Conservation (phyloP, 2,888 invertebrate genomes). For the Volucella inflata region DNA sequence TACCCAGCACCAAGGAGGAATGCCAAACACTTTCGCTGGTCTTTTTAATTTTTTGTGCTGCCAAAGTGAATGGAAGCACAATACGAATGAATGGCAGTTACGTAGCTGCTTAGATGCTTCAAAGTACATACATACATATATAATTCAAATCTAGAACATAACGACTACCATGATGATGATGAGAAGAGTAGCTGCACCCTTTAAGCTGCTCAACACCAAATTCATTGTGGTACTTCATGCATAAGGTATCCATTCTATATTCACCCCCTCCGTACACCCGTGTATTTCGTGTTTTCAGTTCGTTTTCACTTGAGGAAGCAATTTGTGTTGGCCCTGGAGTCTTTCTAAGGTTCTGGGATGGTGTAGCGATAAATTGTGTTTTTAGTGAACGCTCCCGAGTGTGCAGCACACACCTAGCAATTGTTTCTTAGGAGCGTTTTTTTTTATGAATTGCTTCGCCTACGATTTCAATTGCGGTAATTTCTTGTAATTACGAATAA, state of each 20-base stretch:
- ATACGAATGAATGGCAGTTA: conserved; percentile 19
- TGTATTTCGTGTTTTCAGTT: conserved; percentile 51
- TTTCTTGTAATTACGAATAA: conserved; percentile 50
- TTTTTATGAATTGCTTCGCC: conserved; percentile 50
- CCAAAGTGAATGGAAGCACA: neutral
- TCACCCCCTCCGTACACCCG: no score
- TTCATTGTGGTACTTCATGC: conserved; percentile 52
- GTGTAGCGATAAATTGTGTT: conserved; percentile 6
- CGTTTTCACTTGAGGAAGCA: conserved; percentile 55
- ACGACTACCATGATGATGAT: conserved; percentile 5
- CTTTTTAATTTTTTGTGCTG: conserved; percentile 20
- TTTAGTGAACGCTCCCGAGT: conserved; percentile 11
- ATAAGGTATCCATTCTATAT: neutral
- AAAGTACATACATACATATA: neutral
- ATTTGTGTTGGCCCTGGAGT: conserved; percentile 14
- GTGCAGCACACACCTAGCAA: neutral
- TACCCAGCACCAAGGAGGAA: conserved; percentile 29
- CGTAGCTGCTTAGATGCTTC: conserved; percentile 25
- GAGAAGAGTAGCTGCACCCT: conserved; percentile 1
- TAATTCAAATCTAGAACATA: conserved; percentile 50
- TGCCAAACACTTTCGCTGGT: conserved; percentile 62
- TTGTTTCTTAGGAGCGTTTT: conserved; percentile 19
- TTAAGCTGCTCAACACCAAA: conserved; percentile 29
- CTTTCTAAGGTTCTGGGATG: conserved; percentile 11
- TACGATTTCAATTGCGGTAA: conserved; percentile 62